Evolutionary conservation across 2,797 vertebrate genomes (phyloP), one percentile per base, ranked within the genome.

Genomic region (Amphiprion clarkii): DNA sequence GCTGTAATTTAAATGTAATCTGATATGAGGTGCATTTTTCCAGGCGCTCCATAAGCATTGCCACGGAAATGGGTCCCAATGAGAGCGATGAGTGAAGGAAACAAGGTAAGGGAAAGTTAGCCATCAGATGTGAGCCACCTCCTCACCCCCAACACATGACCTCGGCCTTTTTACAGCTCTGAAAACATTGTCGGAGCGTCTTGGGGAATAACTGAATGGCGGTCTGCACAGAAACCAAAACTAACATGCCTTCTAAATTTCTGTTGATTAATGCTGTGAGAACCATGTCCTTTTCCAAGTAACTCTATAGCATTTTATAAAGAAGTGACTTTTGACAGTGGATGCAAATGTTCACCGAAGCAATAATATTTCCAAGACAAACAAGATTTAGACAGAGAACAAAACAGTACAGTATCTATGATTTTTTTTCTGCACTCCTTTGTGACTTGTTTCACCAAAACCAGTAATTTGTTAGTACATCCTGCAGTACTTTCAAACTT

Each of bases 81-180:
- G 69, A 74, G 67, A 61, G 61, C 16, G 82, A 60, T 67, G 87
- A 90, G 75, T 83, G 84, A 91, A 31, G 48, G 31, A 58, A 86
- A 76, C 84, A 81, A 85, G 85, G 76, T 64, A 54, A 67, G 57
- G 59, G 67, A 87, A 78, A 68, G 82, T 81, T 65, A 64, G 66
- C 42, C 80, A 61, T 76, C 66, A 55, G 39, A 79, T 27, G 29
- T 57, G 65, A 66, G 48, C 25, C 68, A 64, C 71, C 76, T 69
- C 71, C 56, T 74, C 67, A 33, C 31, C 67, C 59, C 61, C 70
- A 64, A 39, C 54, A 52, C 21, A n/a, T 29, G 56, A 10, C 46
- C 49, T 25, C 7, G 7, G 42, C 63, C 62, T 49, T 52, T 58
- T 67, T n/a, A 48, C 44, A 70, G 79, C 4, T 84, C 67, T 46